Conservation (phyloP, 2,113 vertebrate genomes). For the Catharus minimus region DNA sequence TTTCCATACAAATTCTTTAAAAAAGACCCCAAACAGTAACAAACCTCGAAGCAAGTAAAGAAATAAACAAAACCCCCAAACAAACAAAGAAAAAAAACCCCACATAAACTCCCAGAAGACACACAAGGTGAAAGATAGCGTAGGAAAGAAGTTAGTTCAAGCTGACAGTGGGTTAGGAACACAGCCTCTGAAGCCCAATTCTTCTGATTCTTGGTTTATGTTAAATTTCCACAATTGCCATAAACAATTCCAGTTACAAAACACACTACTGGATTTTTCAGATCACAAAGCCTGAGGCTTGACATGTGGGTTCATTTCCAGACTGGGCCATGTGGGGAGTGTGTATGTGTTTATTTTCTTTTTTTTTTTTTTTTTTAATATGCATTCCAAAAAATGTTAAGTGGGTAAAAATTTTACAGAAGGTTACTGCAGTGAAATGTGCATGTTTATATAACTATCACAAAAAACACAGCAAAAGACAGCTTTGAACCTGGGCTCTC, state of each 20-base stretch:
- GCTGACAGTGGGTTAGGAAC: neutral
- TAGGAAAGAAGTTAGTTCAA: neutral
- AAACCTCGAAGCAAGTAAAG: neutral
- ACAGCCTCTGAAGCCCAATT: neutral
- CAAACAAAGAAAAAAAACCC: neutral
- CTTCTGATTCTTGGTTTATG: neutral
- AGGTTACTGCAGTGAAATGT: neutral
- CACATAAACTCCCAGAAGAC: neutral
- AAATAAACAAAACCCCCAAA: neutral
- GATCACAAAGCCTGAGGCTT: neutral
- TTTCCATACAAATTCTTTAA: neutral
- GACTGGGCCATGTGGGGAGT: fast-evolving
- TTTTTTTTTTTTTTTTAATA: neutral
- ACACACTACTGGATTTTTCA: neutral
- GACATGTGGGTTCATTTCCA: neutral
- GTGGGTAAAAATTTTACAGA: neutral
- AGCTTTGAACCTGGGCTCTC: neutral
- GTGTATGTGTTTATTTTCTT: neutral
- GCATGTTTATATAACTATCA: neutral
- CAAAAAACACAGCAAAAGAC: neutral
- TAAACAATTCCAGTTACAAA: neutral
- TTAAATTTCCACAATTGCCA: neutral
- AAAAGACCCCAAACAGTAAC: neutral
- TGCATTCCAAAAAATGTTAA: neutral
- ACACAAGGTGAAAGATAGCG: neutral